Conservation (phyloP, 2,113 vertebrate genomes). For the Myxocyprinus asiaticus region DNA sequence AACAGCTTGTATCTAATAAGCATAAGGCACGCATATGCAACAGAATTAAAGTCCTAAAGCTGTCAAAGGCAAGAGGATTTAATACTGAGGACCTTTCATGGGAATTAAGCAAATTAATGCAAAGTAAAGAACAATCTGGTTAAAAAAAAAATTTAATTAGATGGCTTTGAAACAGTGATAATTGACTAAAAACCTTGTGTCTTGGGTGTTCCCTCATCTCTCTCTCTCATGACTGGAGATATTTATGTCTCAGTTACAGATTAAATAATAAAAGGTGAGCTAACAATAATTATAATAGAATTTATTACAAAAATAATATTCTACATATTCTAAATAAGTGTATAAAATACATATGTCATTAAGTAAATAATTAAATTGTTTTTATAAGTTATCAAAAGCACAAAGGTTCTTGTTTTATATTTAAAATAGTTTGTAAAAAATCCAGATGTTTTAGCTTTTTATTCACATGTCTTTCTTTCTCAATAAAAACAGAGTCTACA, state of each 20-base stretch:
- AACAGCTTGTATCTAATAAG: constrained; percentile 27
- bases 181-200: constrained; percentile 10
- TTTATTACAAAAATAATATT: no score
- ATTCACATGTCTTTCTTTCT: no score
- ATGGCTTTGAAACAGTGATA: constrained; percentile 71
- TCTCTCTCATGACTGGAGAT: background rate
- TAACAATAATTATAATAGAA: no score
- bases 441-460: no score
- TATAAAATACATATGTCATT: no score
- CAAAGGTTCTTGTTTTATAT: no score
- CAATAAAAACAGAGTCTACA: no score
- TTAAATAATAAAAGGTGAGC: no score
- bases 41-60: constrained; percentile 77
- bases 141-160: constrained; percentile 66
- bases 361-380: no score
- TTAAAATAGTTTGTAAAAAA: no score
- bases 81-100: constrained; percentile 70
- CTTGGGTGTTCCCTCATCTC: background rate
- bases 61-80: constrained; percentile 78
- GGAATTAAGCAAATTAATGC: constrained; percentile 78
- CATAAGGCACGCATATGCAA: constrained; percentile 73
- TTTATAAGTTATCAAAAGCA: no score
- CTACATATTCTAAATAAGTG: no score
- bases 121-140: constrained; percentile 75
- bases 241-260: background rate